Conservation (phyloP, 2,113 vertebrate species). For the Hydropotes inermis region DNA sequence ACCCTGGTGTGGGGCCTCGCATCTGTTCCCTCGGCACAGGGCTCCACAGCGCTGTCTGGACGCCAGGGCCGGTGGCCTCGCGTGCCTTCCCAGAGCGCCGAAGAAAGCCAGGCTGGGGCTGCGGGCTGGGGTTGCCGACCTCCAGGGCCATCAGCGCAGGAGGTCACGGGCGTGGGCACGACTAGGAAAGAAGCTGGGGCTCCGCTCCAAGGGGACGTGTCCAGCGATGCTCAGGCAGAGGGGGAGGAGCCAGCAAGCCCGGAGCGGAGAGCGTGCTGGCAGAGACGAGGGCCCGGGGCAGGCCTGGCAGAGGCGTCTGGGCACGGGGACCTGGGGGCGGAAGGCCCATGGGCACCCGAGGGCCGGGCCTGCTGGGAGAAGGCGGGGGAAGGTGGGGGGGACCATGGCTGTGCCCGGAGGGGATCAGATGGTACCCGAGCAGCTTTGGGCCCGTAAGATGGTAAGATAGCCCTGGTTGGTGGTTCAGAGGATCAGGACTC, state of each 20-base stretch:
- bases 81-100: not conserved
- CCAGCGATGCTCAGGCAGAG: rapidly evolving
- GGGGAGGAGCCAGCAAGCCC: not conserved
- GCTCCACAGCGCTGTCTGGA: not conserved
- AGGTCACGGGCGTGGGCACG: not conserved
- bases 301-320: not conserved
- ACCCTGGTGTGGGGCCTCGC: not conserved
- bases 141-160: too few relatives aligned
- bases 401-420: not conserved
- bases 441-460: rapidly evolving
- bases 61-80: not conserved
- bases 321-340: rapidly evolving
- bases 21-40: not conserved
- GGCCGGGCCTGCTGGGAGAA: not conserved
- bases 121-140: not conserved
- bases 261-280: not conserved
- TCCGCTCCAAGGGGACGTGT: not conserved
- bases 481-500: rapidly evolving
- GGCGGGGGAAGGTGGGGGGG: not conserved
- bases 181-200: not conserved
- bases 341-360: not conserved
- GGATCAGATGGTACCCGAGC: too few relatives aligned
- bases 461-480: rapidly evolving
- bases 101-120: not conserved
- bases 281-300: rapidly evolving